Evolutionary conservation across 2,113 vertebrate genomes (phyloP).

Genomic region (Petromus typicus): DNA sequence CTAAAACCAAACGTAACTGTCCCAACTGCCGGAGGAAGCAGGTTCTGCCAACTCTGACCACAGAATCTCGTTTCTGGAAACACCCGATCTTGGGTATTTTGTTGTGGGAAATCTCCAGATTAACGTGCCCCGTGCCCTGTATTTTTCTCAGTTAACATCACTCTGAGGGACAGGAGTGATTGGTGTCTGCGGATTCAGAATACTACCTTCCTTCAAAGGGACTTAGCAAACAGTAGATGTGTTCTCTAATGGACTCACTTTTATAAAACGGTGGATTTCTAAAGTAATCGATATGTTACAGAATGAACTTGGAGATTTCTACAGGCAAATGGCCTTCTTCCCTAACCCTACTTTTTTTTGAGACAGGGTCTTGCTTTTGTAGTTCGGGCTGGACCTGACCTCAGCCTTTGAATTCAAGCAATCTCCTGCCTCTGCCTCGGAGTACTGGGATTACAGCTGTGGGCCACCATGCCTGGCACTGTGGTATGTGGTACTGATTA

Average conservation of each 20-base stretch:
- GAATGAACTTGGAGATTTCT: neutral
- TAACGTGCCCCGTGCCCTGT: fast-evolving
- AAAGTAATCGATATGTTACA: neutral
- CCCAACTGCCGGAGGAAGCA: neutral
- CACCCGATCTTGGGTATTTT: fast-evolving
- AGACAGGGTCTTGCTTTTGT: too few relatives aligned
- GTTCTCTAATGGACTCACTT: neutral
- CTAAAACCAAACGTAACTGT: neutral
- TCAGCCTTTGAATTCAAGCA: too few relatives aligned
- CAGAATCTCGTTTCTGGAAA: neutral
- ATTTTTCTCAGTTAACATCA: too few relatives aligned
- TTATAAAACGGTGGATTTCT: neutral
- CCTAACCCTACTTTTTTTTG: too few relatives aligned
- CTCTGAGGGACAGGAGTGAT: fast-evolving
- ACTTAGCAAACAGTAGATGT: neutral
- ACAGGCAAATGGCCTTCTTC: neutral
- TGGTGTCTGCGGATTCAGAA: fast-evolving
- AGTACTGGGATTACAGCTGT: too few relatives aligned
- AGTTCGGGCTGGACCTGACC: too few relatives aligned
- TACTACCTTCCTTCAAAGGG: fast-evolving
- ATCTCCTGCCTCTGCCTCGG: too few relatives aligned
- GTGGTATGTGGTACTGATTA: too few relatives aligned
- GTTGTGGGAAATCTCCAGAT: neutral
- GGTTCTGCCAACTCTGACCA: fast-evolving
- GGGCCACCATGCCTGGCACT: too few relatives aligned